A percentile compares a stretch with the other conserved stretches of the same genome.
Evolutionary conservation across 2,113 vertebrate genomes (phyloP).

Genomic region (Guaruba guarouba): DNA sequence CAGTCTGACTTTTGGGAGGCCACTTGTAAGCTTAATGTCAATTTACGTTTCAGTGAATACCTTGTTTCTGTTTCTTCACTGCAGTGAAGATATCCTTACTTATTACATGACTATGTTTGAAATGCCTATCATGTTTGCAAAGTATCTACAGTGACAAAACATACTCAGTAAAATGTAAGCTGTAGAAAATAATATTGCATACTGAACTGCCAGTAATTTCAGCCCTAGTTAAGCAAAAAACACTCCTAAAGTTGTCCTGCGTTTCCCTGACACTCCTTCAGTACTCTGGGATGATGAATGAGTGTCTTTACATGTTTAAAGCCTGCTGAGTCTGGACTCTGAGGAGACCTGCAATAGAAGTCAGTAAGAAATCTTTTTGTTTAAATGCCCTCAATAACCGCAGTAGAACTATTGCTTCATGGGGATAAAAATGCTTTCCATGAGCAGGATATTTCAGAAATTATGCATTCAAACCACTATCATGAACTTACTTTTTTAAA

Average conservation of each 20-base stretch:
- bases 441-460: neutral
- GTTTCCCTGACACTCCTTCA: neutral
- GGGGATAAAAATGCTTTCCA: neutral
- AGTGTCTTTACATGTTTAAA: neutral
- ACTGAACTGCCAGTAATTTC: neutral
- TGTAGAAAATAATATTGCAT: neutral
- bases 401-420: neutral
- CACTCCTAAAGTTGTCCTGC: neutral
- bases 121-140: neutral
- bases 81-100: neutral
- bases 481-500: neutral
- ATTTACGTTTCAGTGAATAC: neutral
- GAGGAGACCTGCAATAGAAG: neutral
- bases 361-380: neutral
- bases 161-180: neutral
- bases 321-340: neutral
- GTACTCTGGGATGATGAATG: neutral
- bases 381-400: neutral
- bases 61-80: neutral
- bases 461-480: neutral
- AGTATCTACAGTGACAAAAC: neutral
- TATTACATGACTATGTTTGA: neutral
- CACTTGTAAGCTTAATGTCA: conserved; percentile 7
- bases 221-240: neutral
- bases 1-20: neutral